Base-by-base conservation (phyloP, 1,140 invertebrate species). In the Philopotamus ludificatus region DNA sequence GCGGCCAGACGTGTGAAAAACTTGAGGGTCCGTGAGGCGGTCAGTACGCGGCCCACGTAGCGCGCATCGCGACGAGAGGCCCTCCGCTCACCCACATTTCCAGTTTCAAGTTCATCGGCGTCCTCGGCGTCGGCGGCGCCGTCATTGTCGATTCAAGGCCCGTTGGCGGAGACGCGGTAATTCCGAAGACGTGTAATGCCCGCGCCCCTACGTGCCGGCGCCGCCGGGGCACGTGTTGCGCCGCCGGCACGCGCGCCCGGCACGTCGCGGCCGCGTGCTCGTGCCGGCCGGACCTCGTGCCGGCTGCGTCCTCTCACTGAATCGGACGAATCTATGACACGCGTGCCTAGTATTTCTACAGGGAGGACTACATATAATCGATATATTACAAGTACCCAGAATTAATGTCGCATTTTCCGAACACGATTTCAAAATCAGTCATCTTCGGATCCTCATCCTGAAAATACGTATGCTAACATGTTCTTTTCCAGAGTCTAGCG, bases 181-280 rank as follows among this genome's bases (percentile, higher is more conserved):
- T 60, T 60, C 49, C 20, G 39, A 25, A 53, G 57, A 66, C 64
- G 64, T 66, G 64, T 60, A 66, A 66, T 66, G 55, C 47, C 57
- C 57, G 16, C 55, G 21, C 20, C 39, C 18, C 45, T 66, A 66
- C 64, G 64, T 66, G 64, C 47, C 50, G 57, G 55, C n/a, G 23
- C 63, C 23, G 22, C 51, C n/a, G n/a, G n/a, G n/a, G n/a, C n/a
- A n/a, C n/a, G n/a, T n/a, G n/a, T 51, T 22, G 49, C 21, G 15
- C 15, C 53, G 53, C 53, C 34, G 25, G 22, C 25, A 12, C 62
- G 4, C 45, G 55, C 63, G 47, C 23, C 26, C 42, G 39, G 41
- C 44, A 51, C 63, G 55, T 15, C 21, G 23, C 44, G 44, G 18
- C 44, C 20, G 20, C 41, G 22, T n/a, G 54, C 42, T 41, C 55